A percentile compares a stretch with the other conserved stretches of the same genome.
phyloP scores from a whole-genome alignment of 2,888 invertebrate genomes.

The Trichopria drosophilae region DNA sequence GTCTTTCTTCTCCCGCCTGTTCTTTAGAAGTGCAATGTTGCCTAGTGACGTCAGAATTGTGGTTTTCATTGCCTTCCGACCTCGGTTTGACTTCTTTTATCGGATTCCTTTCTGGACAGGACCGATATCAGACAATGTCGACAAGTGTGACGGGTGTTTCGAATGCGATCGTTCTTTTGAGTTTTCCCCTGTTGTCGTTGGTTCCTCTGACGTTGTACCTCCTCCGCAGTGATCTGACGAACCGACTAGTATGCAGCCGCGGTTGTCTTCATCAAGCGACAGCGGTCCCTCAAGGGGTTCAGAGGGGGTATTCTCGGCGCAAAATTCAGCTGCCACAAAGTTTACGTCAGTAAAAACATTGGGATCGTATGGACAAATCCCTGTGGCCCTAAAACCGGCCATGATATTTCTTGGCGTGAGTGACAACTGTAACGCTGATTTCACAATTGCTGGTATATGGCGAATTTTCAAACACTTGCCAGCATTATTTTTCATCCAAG shows the following conservation, averaged over 20 bases:
- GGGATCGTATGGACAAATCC: constrained; percentile 30
- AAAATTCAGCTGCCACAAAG: constrained; percentile 32
- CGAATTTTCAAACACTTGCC: constrained; percentile 23
- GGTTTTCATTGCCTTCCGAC: constrained; percentile 3
- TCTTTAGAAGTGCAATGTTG: neutral
- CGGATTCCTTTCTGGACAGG: neutral
- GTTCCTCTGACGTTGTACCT: neutral
- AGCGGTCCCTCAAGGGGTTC: no score
- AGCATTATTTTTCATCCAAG: constrained; percentile 8
- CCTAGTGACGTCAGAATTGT: constrained; percentile 5
- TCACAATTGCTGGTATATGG: constrained; percentile 34
- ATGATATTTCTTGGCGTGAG: constrained; percentile 11
- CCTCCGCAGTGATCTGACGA: neutral
- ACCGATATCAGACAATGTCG: neutral
- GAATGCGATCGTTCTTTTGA: constrained; percentile 1
- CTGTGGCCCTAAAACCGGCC: constrained; percentile 18
- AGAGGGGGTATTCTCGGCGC: no score
- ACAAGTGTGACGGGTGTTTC: neutral
- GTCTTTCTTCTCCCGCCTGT: neutral
- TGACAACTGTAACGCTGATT: constrained; percentile 16
- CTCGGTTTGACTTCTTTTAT: neutral
- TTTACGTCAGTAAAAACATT: constrained; percentile 30
- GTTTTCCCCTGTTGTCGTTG: neutral
- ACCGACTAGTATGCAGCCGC: neutral
- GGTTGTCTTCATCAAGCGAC: no score